These are phyloP conservation scores for Parasteatoda tepidariorum DNA, from an alignment of 1,140 invertebrate species.

Conservation along the genomic window DNA sequence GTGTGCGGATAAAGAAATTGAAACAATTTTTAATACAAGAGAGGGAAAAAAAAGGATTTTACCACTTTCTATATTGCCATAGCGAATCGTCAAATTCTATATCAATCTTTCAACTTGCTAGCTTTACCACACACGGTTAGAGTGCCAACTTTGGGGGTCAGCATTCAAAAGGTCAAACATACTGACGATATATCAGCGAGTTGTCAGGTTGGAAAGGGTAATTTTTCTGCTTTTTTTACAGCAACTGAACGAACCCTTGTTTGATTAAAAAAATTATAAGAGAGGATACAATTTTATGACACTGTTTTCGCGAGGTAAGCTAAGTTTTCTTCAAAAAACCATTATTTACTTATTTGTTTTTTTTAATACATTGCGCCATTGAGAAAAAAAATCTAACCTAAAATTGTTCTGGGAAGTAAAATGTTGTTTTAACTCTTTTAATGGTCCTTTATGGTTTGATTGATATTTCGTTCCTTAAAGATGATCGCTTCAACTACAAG, in stretches of 20 bases:
- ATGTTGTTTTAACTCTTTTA: too few species aligned
- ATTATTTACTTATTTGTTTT: too few species aligned
- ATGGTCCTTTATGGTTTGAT: too few species aligned
- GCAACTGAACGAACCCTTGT: too few species aligned
- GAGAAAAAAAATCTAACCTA: conserved; percentile 1
- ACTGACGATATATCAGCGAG: conserved; percentile 32
- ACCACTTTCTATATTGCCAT: background rate
- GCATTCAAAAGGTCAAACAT: conserved; percentile 12
- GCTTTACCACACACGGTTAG: conserved; percentile 29
- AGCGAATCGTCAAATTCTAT: background rate
- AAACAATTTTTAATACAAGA: conserved; percentile 7
- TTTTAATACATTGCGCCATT: background rate
- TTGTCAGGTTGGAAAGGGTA: conserved; percentile 18
- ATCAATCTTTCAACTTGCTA: conserved; percentile 27
- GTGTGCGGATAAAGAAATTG: conserved; percentile 4
- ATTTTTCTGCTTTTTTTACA: too few species aligned
- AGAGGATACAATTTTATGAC: background rate
- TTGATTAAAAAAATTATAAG: background rate
- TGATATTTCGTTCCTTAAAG: too few species aligned
- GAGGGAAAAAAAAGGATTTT: background rate
- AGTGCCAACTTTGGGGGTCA: conserved; percentile 8
- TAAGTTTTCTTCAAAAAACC: too few species aligned
- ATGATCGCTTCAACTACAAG: too few species aligned
- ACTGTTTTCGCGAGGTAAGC: conserved; percentile 1
- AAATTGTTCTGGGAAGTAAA: too few species aligned